Evolutionary conservation across 2,113 vertebrate genomes (phyloP).

Genomic region (Oncorhynchus masou): DNA sequence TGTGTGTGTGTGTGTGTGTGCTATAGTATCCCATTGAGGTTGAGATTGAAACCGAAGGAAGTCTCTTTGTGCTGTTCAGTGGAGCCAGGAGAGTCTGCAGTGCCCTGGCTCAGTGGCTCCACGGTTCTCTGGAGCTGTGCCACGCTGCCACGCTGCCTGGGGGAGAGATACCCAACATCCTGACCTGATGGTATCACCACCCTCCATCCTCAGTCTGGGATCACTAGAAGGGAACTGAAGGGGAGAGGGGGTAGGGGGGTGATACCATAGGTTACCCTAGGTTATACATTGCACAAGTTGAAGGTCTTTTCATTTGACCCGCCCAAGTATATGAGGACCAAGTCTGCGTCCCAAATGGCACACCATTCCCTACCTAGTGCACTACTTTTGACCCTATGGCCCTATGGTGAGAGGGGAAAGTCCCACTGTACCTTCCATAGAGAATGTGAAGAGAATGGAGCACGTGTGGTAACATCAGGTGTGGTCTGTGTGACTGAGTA

Average conservation of each 20-base stretch:
- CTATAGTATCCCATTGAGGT: no score
- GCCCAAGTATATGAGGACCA: not conserved
- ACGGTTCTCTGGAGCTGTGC: slow-evolving; percentile 9
- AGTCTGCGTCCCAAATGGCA: no score
- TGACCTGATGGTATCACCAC: slow-evolving; percentile 15
- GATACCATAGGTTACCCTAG: no score
- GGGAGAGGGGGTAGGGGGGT: not conserved
- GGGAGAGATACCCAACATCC: slow-evolving; percentile 7
- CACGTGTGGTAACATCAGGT: slow-evolving; percentile 16
- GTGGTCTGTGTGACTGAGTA: slow-evolving; percentile 16
- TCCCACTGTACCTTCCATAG: slow-evolving; percentile 9
- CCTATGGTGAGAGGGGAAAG: not conserved
- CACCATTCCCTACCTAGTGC: no score
- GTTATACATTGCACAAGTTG: no score
- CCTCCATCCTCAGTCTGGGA: slow-evolving; percentile 1
- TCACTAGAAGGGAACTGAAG: slow-evolving; percentile 1
- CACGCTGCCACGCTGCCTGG: slow-evolving; percentile 14
- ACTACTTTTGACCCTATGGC: no score
- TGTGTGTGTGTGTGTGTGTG: not conserved
- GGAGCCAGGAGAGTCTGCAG: slow-evolving; percentile 14
- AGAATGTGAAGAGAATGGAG: slow-evolving; percentile 15
- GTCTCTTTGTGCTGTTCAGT: slow-evolving; percentile 2
- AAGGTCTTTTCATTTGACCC: not conserved
- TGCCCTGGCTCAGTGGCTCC: not conserved
- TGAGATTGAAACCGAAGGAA: not conserved